Conservation (phyloP, 2,113 vertebrate genomes). For the Heterocephalus glaber region DNA sequence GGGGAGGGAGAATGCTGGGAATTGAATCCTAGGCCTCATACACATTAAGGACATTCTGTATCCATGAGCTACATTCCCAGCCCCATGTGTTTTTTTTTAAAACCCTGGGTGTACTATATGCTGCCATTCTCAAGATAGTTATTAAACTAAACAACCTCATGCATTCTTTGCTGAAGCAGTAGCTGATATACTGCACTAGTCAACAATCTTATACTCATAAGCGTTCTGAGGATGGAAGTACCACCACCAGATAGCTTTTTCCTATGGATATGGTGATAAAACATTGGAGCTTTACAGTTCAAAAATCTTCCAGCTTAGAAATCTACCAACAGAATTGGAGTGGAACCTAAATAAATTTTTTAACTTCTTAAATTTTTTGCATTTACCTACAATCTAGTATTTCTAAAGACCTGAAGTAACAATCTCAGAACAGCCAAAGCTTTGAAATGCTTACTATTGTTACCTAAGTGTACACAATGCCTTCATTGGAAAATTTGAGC, state of each 20-base stretch:
- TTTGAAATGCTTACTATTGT: constrained; percentile 46
- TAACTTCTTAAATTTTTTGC: background rate
- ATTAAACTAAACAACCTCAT: background rate
- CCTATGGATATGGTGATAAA: background rate
- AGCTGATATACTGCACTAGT: background rate
- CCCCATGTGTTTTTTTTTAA: background rate
- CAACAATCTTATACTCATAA: background rate
- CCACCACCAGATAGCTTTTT: background rate
- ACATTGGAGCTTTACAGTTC: constrained; percentile 28
- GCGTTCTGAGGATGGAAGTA: background rate
- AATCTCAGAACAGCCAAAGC: background rate
- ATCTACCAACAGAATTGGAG: constrained; percentile 19
- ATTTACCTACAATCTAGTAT: background rate
- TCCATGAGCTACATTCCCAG: background rate
- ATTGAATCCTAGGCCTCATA: background rate
- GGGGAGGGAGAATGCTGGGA: background rate
- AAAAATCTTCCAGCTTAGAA: constrained; percentile 50
- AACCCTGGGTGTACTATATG: background rate
- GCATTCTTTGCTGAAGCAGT: background rate
- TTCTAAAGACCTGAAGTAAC: background rate
- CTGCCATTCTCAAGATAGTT: background rate
- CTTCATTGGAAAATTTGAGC: constrained; percentile 42
- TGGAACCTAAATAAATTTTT: constrained; percentile 43
- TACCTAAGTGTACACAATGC: background rate
- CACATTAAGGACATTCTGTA: background rate